Evolutionary conservation across 2,888 invertebrate genomes (phyloP), one percentile per base, ranked within the genome.

Genomic region (Lasioglossum marginatum): DNA sequence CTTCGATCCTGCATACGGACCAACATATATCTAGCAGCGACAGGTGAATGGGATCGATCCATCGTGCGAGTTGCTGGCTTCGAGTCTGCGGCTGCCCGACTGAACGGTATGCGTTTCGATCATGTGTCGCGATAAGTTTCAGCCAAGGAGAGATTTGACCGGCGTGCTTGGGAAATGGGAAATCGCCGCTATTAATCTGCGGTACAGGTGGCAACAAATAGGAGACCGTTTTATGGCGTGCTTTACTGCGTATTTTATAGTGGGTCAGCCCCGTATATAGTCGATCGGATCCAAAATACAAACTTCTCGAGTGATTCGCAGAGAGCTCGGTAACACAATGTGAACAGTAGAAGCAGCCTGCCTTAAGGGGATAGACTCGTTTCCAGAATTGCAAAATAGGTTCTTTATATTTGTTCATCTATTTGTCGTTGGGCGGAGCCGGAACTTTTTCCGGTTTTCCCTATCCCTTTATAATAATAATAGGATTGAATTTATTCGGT

Each of bases 11-110:
- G 52, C 19, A 75, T 31, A 40, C 52, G n/a, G 72, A 60, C 31
- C 31, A 40, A 23, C 57, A 60, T 79, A 60, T 79, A 76, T 70
- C 37, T 43, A n/a, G 23, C 31, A 57, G 45, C 63, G 82, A 78
- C 84, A 84, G 74, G 84, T 78, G 82, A 84, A 82, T 84, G 78
- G 78, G 37, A 31, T 16, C 40, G 71, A 82, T 82, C 82, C 78
- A 78, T 81, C 60, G 48, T 40, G 48, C 27, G 74, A 80, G 66
- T 37, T 57, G 66, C 60, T 12, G 68, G 68, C 63, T 31, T 68
- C 68, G 68, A 34, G 19, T 34, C 68, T 14, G 70, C n/a, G 70
- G 40, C 70, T 43, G 40, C 40, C 14, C 43, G 70, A 40, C 37
- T 4, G 40, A 70, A 12, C 23, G 34, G 70, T 70, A 70, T n/a